Percentiles rank a stretch among this genome's conserved stretches.
These are phyloP conservation scores for Dolomedes plantarius DNA, from an alignment of 2,888 invertebrate species.

Conservation along the genomic window DNA sequence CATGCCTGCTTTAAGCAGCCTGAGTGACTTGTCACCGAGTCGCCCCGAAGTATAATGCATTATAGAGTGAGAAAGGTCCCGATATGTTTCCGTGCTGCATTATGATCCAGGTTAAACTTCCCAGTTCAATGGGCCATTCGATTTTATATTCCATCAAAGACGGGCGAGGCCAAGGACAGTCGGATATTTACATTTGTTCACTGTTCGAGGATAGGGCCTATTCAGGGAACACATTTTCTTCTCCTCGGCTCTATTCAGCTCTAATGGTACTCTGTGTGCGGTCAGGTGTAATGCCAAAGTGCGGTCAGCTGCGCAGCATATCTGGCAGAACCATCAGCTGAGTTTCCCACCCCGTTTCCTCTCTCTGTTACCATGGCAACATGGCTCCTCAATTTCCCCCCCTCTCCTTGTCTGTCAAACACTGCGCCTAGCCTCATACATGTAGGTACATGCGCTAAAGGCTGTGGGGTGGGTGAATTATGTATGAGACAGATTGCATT, in stretches of 20 bases:
- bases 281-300: conserved; percentile 45
- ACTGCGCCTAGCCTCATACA: background rate
- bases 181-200: too few species aligned
- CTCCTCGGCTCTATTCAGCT: background rate
- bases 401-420: background rate
- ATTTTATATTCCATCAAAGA: too few species aligned
- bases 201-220: too few species aligned
- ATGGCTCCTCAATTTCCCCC: background rate
- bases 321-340: background rate
- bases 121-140: too few species aligned
- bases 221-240: too few species aligned
- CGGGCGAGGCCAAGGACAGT: too few species aligned
- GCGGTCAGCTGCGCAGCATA: conserved; percentile 30
- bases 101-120: too few species aligned
- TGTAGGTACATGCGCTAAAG: background rate
- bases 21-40: too few species aligned
- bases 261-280: conserved; percentile 13
- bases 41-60: too few species aligned
- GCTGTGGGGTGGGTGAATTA: conserved; percentile 3
- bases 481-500: conserved; percentile 24
- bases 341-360: conserved; percentile 20
- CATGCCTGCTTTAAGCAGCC: too few species aligned
- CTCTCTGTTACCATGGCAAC: conserved; percentile 55
- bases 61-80: too few species aligned
- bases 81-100: too few species aligned